These are phyloP conservation scores for Mastigias papua DNA, from an alignment of 30 jellyfish, hydroid and myxozoan species.

Conservation along the genomic window DNA sequence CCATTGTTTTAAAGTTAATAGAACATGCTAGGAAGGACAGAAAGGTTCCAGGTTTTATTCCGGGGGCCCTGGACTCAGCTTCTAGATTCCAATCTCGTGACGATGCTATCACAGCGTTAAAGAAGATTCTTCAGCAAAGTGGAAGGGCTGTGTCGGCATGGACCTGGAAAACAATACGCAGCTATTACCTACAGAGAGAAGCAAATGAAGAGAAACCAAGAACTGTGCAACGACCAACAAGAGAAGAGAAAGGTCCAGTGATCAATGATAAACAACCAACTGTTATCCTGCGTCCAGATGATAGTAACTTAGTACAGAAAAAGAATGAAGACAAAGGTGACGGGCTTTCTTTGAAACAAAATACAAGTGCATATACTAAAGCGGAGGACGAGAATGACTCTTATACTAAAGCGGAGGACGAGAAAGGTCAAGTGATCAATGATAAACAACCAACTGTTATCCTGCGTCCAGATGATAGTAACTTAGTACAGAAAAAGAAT, in stretches of 20 bases:
- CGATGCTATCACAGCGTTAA: conserved; percentile 1
- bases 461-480: not conserved
- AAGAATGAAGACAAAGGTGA: not conserved
- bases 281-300: not conserved
- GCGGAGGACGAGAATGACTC: not conserved
- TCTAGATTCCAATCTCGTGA: not conserved
- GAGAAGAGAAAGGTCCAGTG: conserved; percentile 9
- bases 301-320: not conserved
- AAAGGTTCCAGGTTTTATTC: not conserved
- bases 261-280: not conserved
- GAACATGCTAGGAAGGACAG: not conserved
- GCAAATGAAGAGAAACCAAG: conserved; percentile 15
- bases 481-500: not conserved
- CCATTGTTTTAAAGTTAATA: not conserved
- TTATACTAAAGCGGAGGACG: not conserved
- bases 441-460: not conserved
- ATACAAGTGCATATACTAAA: not conserved
- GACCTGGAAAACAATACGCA: conserved; percentile 25
- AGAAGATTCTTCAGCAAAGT: not conserved
- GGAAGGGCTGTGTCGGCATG: not conserved
- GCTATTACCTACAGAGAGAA: not conserved
- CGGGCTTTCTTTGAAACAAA: not conserved
- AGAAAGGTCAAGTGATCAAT: not conserved
- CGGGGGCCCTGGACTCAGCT: conserved; percentile 8
- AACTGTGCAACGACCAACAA: not conserved